phyloP scores from a whole-genome alignment of 2,113 vertebrate species.

The Ia io region DNA sequence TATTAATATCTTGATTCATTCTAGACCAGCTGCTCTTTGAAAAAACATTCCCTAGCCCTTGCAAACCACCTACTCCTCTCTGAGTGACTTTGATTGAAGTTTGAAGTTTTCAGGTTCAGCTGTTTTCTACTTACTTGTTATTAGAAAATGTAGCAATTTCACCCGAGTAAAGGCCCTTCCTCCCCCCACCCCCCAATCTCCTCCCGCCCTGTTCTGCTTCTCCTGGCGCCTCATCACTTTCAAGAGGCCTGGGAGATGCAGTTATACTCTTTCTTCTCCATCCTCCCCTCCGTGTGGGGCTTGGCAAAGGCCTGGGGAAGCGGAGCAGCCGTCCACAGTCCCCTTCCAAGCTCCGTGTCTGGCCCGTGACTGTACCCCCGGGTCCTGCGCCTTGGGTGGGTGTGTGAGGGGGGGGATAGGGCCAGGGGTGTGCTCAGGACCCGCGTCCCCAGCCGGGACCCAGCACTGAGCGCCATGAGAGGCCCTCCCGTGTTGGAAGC shows the following conservation, averaged over 20 bases:
- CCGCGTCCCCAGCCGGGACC: not conserved
- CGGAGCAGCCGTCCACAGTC: not conserved
- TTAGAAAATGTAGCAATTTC: slow-evolving; percentile 63
- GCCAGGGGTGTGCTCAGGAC: not conserved
- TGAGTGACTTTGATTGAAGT: slow-evolving; percentile 70
- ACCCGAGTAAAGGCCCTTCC: not conserved
- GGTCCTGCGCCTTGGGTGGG: not conserved
- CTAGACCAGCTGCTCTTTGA: not conserved
- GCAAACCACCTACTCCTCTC: slow-evolving; percentile 41
- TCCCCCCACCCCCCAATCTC: not conserved
- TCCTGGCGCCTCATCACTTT: slow-evolving; percentile 16
- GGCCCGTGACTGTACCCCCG: not conserved
- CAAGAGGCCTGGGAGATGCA: not conserved
- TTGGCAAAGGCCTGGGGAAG: slow-evolving; percentile 52
- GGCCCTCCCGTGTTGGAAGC: slow-evolving; percentile 39
- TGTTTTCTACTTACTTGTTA: slow-evolving; percentile 69
- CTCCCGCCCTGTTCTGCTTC: too few species aligned
- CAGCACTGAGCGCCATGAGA: slow-evolving; percentile 5
- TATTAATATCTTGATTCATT: slow-evolving; percentile 56
- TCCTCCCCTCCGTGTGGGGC: slow-evolving; percentile 45
- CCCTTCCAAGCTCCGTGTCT: slow-evolving; percentile 22
- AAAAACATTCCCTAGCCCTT: not conserved
- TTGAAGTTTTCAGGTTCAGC: slow-evolving; percentile 70
- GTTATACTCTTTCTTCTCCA: slow-evolving; percentile 53
- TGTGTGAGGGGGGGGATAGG: too few species aligned